These are phyloP conservation scores for Stratiolaelaps scimitus DNA, from an alignment of 1,140 invertebrate genomes.

Conservation along the genomic window DNA sequence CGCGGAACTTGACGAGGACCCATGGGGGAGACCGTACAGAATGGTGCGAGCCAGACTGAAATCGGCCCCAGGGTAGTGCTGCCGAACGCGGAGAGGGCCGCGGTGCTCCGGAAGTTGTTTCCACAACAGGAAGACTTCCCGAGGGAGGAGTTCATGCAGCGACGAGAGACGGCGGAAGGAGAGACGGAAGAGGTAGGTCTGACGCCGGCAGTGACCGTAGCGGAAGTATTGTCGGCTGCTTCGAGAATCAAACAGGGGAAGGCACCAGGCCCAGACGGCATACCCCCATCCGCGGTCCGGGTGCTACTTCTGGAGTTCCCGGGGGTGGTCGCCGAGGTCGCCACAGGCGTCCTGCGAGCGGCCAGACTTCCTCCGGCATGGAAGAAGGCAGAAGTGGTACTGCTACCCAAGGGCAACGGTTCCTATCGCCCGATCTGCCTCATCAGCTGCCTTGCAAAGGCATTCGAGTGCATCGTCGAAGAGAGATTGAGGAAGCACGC, in stretches of 20 bases:
- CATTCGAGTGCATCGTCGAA: not conserved
- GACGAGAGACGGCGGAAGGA: not conserved
- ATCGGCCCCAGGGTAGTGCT: not conserved
- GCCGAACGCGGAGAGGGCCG: not conserved
- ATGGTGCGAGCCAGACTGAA: not conserved
- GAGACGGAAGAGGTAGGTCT: no score
- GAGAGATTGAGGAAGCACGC: no score
- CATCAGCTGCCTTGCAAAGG: not conserved
- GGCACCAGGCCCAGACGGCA: not conserved
- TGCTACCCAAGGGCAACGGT: not conserved
- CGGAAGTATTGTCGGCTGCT: not conserved
- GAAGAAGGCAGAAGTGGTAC: constrained; percentile 12
- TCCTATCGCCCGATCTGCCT: not conserved
- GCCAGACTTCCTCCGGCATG: not conserved
- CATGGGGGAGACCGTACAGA: constrained; percentile 1
- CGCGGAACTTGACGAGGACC: not conserved
- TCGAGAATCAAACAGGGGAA: not conserved
- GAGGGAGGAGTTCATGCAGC: not conserved
- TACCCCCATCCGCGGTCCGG: not conserved
- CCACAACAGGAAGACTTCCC: not conserved
- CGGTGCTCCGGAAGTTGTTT: not conserved
- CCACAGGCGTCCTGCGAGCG: not conserved
- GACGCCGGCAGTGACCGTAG: not conserved
- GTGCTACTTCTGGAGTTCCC: not conserved
- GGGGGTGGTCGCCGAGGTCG: not conserved